Conservation (phyloP, 1,140 invertebrate species). For the Aphaenogaster ashmeadi region DNA sequence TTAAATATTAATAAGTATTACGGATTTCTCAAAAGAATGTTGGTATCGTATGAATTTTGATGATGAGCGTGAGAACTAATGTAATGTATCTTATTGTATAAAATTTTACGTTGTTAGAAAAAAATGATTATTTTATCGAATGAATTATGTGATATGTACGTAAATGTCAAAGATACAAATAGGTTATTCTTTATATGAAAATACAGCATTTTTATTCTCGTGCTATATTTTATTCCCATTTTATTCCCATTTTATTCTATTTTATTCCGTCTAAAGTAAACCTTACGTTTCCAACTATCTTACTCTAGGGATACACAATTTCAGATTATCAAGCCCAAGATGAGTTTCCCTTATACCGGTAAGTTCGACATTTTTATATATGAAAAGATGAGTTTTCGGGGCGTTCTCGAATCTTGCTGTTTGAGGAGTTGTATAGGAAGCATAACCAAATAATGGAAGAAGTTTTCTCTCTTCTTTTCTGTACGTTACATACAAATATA, state of each 20-base stretch:
- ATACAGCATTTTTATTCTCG: background rate
- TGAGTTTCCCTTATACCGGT: slow-evolving; percentile 10
- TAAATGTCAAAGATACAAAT: slow-evolving; percentile 13
- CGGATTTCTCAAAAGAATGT: background rate
- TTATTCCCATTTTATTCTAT: no score
- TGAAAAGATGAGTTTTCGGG: background rate
- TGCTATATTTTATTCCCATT: background rate
- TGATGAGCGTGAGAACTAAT: background rate
- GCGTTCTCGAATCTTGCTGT: background rate
- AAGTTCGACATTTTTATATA: slow-evolving; percentile 9
- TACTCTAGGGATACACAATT: background rate
- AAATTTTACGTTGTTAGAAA: background rate
- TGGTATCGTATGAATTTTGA: background rate
- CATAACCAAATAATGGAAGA: background rate
- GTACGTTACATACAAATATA: background rate
- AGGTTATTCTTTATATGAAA: slow-evolving; percentile 1
- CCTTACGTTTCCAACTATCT: background rate
- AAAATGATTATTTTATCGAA: background rate
- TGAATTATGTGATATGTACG: background rate
- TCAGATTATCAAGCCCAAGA: slow-evolving; percentile 14
- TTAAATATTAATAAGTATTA: slow-evolving; percentile 35
- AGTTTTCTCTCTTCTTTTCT: background rate
- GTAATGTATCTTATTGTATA: background rate
- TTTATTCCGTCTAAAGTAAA: background rate
- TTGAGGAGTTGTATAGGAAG: no score